Percentiles rank a stretch among this genome's conserved stretches.
These are phyloP conservation scores for Falco columbarius DNA, from an alignment of 2,797 vertebrate species.

Conservation along the genomic window DNA sequence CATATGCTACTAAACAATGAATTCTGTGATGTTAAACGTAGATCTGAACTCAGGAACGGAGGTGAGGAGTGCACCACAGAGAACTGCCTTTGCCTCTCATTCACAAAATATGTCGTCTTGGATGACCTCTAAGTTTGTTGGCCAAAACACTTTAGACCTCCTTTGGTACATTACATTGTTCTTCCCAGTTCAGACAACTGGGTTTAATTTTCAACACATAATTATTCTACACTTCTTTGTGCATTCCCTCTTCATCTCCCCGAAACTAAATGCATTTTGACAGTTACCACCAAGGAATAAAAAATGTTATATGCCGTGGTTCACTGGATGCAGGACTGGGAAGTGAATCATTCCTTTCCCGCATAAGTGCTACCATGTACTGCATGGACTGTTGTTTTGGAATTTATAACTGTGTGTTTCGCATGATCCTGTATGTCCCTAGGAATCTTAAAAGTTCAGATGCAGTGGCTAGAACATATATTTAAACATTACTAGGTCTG, in stretches of 20 bases:
- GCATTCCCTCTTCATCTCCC: neutral
- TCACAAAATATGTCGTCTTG: slow-evolving; percentile 8
- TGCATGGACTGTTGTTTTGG: neutral
- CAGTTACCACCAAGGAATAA: slow-evolving; percentile 46
- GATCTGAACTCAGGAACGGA: neutral
- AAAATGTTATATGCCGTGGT: neutral
- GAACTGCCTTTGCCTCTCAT: neutral
- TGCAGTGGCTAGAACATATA: neutral
- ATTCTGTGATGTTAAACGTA: neutral
- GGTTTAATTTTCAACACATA: slow-evolving; percentile 60
- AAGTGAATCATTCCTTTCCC: neutral
- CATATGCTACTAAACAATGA: neutral
- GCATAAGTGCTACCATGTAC: neutral
- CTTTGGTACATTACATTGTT: slow-evolving; percentile 51
- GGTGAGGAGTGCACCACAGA: neutral
- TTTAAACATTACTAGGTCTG: neutral
- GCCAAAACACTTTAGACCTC: slow-evolving; percentile 41
- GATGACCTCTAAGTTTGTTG: slow-evolving; percentile 28
- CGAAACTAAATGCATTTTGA: slow-evolving; percentile 41
- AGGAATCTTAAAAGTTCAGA: neutral
- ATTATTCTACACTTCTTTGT: slow-evolving; percentile 51
- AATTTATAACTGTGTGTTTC: neutral
- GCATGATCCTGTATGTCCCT: neutral
- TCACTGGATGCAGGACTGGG: neutral
- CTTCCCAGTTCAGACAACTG: slow-evolving; percentile 42